Base-by-base conservation (phyloP, 2,113 vertebrate species). In the Procavia capensis region DNA sequence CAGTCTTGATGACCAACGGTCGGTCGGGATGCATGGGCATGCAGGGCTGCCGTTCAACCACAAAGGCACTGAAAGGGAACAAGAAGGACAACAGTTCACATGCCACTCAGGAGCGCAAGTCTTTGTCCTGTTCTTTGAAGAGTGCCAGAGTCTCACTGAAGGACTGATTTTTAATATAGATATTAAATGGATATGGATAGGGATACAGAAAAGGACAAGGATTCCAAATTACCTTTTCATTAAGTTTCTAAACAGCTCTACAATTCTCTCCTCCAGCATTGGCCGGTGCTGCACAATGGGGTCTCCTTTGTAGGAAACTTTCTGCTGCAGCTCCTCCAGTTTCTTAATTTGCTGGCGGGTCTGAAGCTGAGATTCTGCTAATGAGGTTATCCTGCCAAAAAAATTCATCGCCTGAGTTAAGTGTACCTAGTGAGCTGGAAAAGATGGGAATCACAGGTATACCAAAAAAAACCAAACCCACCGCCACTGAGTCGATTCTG, bases 1-100 rank as follows among this genome's bases (percentile, higher is more conserved):
- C 99, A 0, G 99, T 99, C 98, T 99, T 99, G 98, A 99, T 99
- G 97, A 99, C 99, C 9, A 99, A 97, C 0, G 99, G 99, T 93
- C 99, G 98, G 98, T 99, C 99, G 0, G 99, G 99, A 91, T 99
- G 99, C 99, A 99, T 99, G 90, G 99, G 99, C 99, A 99, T 99
- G 93, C 99, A 99, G 1, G 99, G 99, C 97, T 99, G 99, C 90
- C 99, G 98, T 96, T 99, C 99, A 4, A 99, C 99, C 0, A 99
- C 99, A 6, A 99, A 99, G 8, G 99, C 99, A 6, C 99, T 99
- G 95, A 10, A 88, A 92, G 34, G 29, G 36, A 27, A 36, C 76
- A 61, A 95, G 22, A 94, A 72, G 63, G 70, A 50, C 6, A 29
- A 19, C 17, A 6, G 24, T 8, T 93, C 74, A 80, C 34, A 22